Conservation (phyloP, 2,888 invertebrate genomes). For the Aspidiotus destructor region DNA sequence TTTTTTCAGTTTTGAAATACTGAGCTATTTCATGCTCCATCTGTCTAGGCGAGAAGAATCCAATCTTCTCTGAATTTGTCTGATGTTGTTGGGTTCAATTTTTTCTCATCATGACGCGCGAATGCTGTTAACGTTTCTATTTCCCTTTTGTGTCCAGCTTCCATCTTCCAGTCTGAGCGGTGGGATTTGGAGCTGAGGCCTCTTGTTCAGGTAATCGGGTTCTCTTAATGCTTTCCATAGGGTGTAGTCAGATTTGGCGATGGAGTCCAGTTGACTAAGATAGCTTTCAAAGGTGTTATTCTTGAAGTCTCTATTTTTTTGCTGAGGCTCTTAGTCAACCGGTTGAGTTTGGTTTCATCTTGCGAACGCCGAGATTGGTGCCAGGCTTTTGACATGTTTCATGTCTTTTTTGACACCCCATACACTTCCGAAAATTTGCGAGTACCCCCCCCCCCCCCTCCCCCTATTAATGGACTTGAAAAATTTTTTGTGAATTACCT, state of each 20-base stretch:
- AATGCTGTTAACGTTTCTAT: background rate
- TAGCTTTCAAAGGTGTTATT: background rate
- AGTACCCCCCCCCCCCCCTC: too few species aligned
- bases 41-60: background rate
- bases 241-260: background rate
- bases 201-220: too few species aligned
- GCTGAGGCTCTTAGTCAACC: background rate
- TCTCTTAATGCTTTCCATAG: background rate
- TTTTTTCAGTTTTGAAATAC: background rate
- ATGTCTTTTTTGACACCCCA: too few species aligned
- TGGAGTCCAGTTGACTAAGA: background rate
- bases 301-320: background rate
- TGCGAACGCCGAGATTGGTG: background rate
- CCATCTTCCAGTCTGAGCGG: background rate
- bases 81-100: background rate
- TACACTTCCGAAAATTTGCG: too few species aligned
- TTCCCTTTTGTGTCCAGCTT: background rate
- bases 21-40: background rate
- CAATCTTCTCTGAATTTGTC: background rate
- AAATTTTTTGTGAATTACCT: too few species aligned
- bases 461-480: too few species aligned
- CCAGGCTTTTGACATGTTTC: background rate
- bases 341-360: background rate
- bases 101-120: background rate
- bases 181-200: background rate